These are phyloP conservation scores for Erpornis zantholeuca DNA, from an alignment of 2,113 vertebrate genomes.

Conservation along the genomic window DNA sequence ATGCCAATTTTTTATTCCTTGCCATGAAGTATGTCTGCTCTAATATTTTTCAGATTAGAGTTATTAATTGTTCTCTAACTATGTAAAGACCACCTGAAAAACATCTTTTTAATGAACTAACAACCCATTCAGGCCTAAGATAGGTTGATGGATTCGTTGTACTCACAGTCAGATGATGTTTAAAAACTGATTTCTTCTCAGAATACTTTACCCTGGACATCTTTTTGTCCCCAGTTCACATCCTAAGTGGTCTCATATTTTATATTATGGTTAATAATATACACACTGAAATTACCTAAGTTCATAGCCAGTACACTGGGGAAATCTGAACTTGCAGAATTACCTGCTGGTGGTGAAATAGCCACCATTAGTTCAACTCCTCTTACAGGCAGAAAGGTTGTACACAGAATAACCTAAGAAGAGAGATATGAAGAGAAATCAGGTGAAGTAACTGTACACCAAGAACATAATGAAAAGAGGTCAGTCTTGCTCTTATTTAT, in stretches of 20 bases:
- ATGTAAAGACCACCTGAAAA: not conserved
- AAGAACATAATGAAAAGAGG: not conserved
- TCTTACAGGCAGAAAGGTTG: not conserved
- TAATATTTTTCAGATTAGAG: not conserved
- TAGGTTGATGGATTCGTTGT: not conserved
- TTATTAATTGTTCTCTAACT: not conserved
- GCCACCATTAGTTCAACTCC: not conserved
- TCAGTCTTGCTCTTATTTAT: not conserved
- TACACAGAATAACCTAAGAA: not conserved
- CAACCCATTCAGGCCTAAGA: not conserved
- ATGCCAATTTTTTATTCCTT: not conserved
- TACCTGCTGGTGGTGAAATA: not conserved
- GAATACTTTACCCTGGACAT: not conserved
- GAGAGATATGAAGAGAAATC: not conserved
- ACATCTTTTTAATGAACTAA: not conserved
- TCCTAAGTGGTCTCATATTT: not conserved
- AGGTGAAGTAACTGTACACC: not conserved
- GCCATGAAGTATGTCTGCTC: not conserved
- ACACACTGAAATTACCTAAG: not conserved
- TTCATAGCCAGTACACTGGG: not conserved
- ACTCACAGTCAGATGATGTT: not conserved
- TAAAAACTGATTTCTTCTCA: not conserved
- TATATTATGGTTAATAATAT: not conserved
- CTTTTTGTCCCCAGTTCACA: not conserved
- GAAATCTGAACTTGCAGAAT: not conserved